phyloP scores from a whole-genome alignment of 2,797 vertebrate species.

The Hapalemur alaotrensis region DNA sequence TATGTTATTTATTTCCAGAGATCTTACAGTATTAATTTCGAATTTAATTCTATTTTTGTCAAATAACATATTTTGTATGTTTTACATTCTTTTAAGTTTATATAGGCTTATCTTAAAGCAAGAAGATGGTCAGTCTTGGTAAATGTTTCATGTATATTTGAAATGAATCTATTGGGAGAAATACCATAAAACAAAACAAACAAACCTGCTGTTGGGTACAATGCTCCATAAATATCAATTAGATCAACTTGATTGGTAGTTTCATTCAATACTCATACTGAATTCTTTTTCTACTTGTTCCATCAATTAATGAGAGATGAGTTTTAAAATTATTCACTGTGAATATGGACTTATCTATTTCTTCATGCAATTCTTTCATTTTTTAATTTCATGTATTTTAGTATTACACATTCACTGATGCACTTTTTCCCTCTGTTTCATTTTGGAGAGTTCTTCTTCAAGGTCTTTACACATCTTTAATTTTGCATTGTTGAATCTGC shows the following conservation, averaged over 20 bases:
- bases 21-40: neutral
- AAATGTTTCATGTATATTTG: neutral
- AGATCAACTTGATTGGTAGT: neutral
- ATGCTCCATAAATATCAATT: neutral
- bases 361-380: neutral
- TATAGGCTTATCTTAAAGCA: neutral
- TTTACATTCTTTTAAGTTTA: neutral
- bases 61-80: neutral
- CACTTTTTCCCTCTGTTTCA: neutral
- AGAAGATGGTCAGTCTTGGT: neutral
- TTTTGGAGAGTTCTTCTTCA: neutral
- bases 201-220: neutral
- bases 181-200: neutral
- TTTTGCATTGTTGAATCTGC: neutral
- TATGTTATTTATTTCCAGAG: neutral
- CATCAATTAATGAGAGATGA: neutral
- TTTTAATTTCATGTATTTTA: neutral
- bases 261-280: neutral
- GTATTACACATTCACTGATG: neutral
- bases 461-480: neutral
- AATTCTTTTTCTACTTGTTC: neutral
- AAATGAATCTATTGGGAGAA: neutral
- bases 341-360: neutral
- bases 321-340: neutral
- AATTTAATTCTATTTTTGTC: neutral